Evolutionary conservation across 2,888 invertebrate species (phyloP).

Genomic region (Poecilobothrus nobilitatus): DNA sequence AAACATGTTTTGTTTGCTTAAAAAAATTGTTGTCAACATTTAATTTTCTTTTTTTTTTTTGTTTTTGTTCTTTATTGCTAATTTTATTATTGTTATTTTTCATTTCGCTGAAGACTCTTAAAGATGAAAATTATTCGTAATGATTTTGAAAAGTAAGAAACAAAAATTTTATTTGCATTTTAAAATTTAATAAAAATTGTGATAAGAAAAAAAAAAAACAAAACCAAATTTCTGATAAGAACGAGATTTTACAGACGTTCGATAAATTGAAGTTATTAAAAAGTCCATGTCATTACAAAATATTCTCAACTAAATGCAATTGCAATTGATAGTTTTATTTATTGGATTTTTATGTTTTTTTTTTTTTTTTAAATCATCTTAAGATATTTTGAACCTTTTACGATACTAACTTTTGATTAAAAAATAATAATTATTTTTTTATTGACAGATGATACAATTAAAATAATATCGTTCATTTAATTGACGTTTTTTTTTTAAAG

Average conservation of each 20-base stretch:
- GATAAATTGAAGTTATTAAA: not conserved
- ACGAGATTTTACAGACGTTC: not conserved
- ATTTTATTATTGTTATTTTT: not conserved
- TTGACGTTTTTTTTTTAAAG: too few species aligned
- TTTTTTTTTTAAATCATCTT: too few species aligned
- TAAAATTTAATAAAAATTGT: not conserved
- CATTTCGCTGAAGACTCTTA: not conserved
- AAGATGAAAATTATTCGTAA: not conserved
- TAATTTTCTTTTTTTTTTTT: too few species aligned
- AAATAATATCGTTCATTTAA: too few species aligned
- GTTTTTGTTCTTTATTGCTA: too few species aligned
- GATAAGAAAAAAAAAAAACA: not conserved
- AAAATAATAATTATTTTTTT: too few species aligned
- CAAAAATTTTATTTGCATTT: not conserved
- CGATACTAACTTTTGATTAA: too few species aligned
- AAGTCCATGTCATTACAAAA: slow-evolving; percentile 4
- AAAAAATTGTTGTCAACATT: too few species aligned
- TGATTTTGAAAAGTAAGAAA: not conserved
- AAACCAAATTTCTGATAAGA: not conserved
- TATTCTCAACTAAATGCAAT: not conserved
- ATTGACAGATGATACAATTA: too few species aligned
- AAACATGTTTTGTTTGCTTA: too few species aligned
- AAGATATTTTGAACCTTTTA: too few species aligned
- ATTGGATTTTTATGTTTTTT: not conserved
- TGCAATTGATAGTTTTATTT: not conserved